Evolutionary conservation across 2,113 vertebrate species (phyloP).

Genomic region (Candoia aspera): DNA sequence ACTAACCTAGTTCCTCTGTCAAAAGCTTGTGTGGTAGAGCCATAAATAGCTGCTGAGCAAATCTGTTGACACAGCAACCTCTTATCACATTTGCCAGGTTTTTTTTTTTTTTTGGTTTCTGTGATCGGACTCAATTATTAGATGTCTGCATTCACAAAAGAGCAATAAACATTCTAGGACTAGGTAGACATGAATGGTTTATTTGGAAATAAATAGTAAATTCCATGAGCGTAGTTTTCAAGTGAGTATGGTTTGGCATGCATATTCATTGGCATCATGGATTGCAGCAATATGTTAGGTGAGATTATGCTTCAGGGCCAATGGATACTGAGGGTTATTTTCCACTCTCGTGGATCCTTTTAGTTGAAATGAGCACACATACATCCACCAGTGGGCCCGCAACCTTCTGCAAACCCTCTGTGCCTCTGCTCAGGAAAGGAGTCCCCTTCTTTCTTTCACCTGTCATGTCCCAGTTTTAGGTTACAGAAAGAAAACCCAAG

Average conservation of each 20-base stretch:
- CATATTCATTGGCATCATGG: conserved; percentile 1
- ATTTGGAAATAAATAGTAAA: neutral
- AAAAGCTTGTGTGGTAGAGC: neutral
- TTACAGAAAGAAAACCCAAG: conserved; percentile 36
- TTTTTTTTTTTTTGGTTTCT: neutral
- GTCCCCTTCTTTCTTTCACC: neutral
- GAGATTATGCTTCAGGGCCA: conserved; percentile 8
- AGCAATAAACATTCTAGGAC: neutral
- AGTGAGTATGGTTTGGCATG: neutral
- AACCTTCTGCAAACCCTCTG: neutral
- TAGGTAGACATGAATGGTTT: neutral
- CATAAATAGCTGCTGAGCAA: neutral
- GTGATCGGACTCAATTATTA: neutral
- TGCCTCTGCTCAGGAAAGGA: neutral
- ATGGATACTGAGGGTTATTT: conserved; percentile 5
- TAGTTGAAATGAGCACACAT: neutral
- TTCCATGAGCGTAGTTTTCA: neutral
- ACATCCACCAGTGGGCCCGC: neutral
- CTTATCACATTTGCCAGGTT: neutral
- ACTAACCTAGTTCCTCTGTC: neutral
- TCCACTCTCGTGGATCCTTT: conserved; percentile 24
- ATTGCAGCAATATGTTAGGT: neutral
- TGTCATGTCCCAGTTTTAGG: conserved; percentile 13
- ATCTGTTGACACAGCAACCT: neutral
- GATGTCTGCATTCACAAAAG: neutral